Evolutionary conservation across 2,797 vertebrate species (phyloP).

Genomic region (Cottoperca gobio): DNA sequence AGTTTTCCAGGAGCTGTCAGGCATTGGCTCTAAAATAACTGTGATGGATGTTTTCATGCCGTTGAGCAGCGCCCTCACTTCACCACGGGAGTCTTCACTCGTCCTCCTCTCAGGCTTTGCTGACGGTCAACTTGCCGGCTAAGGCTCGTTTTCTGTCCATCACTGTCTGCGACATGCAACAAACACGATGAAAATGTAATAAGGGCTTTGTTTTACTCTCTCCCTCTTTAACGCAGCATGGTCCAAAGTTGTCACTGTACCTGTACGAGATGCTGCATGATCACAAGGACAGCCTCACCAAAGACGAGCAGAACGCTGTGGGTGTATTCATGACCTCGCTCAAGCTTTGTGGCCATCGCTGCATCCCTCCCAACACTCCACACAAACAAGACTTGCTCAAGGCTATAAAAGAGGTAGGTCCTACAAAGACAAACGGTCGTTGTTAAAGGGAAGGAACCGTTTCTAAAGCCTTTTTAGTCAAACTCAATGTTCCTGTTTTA

Average conservation of each 20-base stretch:
- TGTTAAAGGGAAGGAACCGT: conserved; percentile 7
- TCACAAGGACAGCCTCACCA: conserved; percentile 89
- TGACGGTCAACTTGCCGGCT: conserved; percentile 12
- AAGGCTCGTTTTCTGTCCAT: conserved; percentile 14
- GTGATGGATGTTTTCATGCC: conserved; percentile 25
- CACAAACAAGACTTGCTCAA: conserved; percentile 91
- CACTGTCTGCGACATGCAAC: neutral
- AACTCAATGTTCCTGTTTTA: neutral
- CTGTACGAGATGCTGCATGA: conserved; percentile 93
- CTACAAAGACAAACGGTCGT: neutral
- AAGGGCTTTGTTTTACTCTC: neutral
- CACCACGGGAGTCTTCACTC: conserved; percentile 19
- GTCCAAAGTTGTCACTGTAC: conserved; percentile 94
- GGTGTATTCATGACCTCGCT: conserved; percentile 90
- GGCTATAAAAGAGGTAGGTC: conserved; percentile 90
- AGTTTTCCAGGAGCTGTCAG: conserved; percentile 15
- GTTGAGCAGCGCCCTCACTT: conserved; percentile 11
- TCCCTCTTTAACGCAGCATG: no score
- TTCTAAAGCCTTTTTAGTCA: neutral
- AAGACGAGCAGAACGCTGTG: conserved; percentile 87
- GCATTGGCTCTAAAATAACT: conserved; percentile 25
- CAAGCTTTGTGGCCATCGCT: conserved; percentile 92
- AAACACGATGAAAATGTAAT: neutral
- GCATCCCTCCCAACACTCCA: conserved; percentile 87
- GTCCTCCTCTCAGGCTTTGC: conserved; percentile 8